A percentile compares a stretch with the other conserved stretches of the same genome.
phyloP scores from a whole-genome alignment of 1,140 invertebrate species.

The Zaprionus taronus region DNA sequence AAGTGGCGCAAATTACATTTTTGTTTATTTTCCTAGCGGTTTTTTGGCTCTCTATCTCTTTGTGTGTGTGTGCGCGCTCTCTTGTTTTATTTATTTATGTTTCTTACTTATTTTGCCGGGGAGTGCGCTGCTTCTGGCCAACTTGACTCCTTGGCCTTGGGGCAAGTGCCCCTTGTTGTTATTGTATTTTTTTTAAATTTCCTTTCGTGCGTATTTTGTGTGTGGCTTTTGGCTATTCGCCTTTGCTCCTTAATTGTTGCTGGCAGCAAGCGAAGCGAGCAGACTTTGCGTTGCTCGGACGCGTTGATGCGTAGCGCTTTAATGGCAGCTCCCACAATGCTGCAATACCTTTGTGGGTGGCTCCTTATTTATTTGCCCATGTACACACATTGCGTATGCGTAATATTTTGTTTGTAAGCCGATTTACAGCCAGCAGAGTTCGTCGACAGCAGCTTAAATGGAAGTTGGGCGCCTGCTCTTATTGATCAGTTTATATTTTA shows the following conservation, averaged over 20 bases:
- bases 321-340: slow-evolving; percentile 57
- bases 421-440: slow-evolving; percentile 31
- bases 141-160: slow-evolving; percentile 62
- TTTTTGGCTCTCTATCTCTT: slow-evolving; percentile 15
- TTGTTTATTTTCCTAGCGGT: slow-evolving; percentile 72
- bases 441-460: not conserved
- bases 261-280: slow-evolving; percentile 39
- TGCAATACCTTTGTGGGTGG: slow-evolving; percentile 35
- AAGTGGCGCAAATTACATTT: slow-evolving; percentile 82
- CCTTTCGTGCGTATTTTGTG: slow-evolving; percentile 53
- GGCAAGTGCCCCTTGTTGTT: slow-evolving; percentile 31
- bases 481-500: not conserved
- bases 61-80: not conserved
- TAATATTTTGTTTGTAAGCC: slow-evolving; percentile 59
- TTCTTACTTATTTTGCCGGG: slow-evolving; percentile 9
- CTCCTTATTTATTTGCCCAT: slow-evolving; percentile 60
- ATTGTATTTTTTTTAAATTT: slow-evolving; percentile 47
- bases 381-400: slow-evolving; percentile 37
- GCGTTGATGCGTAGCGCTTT: slow-evolving; percentile 64
- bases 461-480: not conserved
- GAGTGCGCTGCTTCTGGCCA: slow-evolving; percentile 5
- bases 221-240: slow-evolving; percentile 61
- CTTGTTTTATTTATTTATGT: slow-evolving; percentile 45
- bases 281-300: slow-evolving; percentile 26
- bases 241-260: slow-evolving; percentile 69